These are phyloP conservation scores for Pterois miles DNA, from an alignment of 2,797 vertebrate genomes.

Conservation along the genomic window DNA sequence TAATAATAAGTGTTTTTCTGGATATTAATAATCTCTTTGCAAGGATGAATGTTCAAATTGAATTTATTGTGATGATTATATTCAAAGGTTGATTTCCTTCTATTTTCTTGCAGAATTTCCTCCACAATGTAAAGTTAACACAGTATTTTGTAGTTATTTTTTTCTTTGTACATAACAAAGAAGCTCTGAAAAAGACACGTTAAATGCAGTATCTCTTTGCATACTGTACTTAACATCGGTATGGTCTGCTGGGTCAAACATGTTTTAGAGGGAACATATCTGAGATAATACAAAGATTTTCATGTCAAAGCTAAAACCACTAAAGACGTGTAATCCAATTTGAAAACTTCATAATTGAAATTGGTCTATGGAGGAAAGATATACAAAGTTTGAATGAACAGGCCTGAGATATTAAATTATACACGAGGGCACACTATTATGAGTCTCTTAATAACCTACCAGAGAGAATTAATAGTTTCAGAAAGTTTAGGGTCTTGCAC, in stretches of 20 bases:
- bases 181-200: too few relatives aligned
- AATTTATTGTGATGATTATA: neutral
- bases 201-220: neutral
- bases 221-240: too few relatives aligned
- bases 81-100: neutral
- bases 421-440: conserved; percentile 2
- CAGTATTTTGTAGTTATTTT: too few relatives aligned
- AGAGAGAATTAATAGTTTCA: conserved; percentile 12
- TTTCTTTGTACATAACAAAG: neutral
- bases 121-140: neutral
- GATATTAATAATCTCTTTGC: neutral
- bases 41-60: too few relatives aligned
- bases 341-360: conserved; percentile 33
- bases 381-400: conserved; percentile 11
- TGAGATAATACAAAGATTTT: conserved; percentile 4
- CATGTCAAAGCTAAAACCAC: conserved; percentile 36
- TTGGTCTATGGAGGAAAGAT: conserved; percentile 12
- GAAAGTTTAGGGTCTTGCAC: neutral
- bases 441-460: conserved; percentile 23
- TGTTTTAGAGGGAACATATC: conserved; percentile 1
- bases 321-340: conserved; percentile 6
- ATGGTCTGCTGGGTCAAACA: too few relatives aligned
- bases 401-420: conserved; percentile 17
- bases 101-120: neutral
- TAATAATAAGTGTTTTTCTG: neutral